These are phyloP conservation scores for Uloborus plumipes DNA, from an alignment of 2,888 invertebrate species.

Conservation along the genomic window DNA sequence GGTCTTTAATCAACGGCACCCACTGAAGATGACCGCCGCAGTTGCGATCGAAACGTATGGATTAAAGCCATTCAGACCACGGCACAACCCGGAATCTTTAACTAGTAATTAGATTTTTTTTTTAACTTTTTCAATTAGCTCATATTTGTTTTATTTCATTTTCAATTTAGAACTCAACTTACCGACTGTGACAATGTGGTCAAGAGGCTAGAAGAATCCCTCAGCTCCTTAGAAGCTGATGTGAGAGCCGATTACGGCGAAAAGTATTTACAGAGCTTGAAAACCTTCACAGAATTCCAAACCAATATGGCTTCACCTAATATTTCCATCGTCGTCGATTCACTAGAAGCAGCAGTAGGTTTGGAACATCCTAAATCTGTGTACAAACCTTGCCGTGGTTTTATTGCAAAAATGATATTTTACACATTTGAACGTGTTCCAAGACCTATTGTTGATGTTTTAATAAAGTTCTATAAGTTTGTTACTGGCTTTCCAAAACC, in stretches of 20 bases:
- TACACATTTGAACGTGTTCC: background rate
- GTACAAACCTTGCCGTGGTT: background rate
- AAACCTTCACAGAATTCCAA: background rate
- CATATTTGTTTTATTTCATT: background rate
- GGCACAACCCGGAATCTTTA: too few species aligned
- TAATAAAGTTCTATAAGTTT: background rate
- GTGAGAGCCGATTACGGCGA: background rate
- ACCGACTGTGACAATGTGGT: background rate
- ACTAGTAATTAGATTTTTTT: too few species aligned
- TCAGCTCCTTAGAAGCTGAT: background rate
- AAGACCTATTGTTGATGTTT: background rate
- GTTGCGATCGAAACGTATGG: too few species aligned
- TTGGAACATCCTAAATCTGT: background rate
- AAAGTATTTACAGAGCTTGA: slow-evolving; percentile 1
- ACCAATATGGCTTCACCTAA: background rate
- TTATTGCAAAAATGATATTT: background rate
- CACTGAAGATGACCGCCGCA: too few species aligned
- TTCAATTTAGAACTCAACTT: background rate
- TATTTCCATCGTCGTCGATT: background rate
- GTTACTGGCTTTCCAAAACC: background rate
- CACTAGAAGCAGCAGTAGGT: background rate
- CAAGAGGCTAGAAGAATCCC: background rate
- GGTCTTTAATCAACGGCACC: too few species aligned
- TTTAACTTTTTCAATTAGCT: too few species aligned
- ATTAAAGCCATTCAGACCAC: too few species aligned